Evolutionary conservation across 2,113 vertebrate species (phyloP).

Genomic region (Echinops telfairi): DNA sequence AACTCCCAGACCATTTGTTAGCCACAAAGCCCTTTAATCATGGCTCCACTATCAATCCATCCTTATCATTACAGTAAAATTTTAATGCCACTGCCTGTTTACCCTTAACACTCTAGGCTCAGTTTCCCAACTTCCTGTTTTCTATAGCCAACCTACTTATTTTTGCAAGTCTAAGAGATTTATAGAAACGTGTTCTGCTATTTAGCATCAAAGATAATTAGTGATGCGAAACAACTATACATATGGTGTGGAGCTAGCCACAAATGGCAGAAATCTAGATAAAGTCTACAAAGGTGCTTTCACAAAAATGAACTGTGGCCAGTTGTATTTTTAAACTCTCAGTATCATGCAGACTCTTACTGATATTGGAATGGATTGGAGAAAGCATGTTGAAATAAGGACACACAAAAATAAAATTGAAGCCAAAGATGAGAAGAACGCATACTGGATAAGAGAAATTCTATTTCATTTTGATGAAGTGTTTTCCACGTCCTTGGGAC

Average conservation of each 20-base stretch:
- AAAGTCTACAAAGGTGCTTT: slow-evolving; percentile 3
- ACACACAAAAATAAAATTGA: slow-evolving; percentile 61
- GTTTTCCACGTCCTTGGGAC: slow-evolving; percentile 64
- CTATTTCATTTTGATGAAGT: slow-evolving; percentile 75
- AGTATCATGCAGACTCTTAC: slow-evolving; percentile 7
- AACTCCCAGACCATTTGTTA: too few species aligned
- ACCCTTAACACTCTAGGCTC: background rate
- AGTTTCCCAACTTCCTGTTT: background rate
- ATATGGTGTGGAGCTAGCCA: background rate
- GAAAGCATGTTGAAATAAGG: slow-evolving; percentile 57
- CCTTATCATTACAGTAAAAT: background rate
- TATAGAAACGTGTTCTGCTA: background rate
- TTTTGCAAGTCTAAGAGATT: background rate
- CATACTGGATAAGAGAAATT: slow-evolving; percentile 53
- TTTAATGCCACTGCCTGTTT: background rate
- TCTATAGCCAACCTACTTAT: background rate
- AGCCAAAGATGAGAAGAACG: slow-evolving; percentile 55
- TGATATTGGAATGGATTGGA: slow-evolving; percentile 31
- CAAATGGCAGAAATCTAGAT: background rate
- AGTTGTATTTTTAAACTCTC: slow-evolving; percentile 54
- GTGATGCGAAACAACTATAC: background rate
- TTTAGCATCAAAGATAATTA: background rate
- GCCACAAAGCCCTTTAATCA: background rate
- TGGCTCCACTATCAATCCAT: too few species aligned
- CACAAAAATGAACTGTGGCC: slow-evolving; percentile 27